Percentiles rank a stretch among this genome's conserved stretches.
Evolutionary conservation across 2,888 invertebrate species (phyloP).

Genomic region (Amblyteles armatorius): DNA sequence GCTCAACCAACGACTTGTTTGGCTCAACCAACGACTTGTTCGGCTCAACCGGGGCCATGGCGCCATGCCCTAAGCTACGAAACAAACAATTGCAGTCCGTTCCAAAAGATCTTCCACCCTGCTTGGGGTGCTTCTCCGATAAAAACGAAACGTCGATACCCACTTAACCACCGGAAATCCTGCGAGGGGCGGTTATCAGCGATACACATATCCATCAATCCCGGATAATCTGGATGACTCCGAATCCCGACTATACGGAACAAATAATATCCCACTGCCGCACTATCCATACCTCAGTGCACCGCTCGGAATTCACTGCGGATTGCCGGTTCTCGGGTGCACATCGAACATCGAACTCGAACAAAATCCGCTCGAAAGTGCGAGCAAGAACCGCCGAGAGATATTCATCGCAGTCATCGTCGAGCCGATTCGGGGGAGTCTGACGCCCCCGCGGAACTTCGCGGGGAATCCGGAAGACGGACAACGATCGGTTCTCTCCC

Average conservation of each 20-base stretch:
- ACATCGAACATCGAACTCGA: conserved; percentile 2
- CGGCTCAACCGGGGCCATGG: no score
- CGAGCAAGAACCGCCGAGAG: background rate
- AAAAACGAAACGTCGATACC: conserved; percentile 16
- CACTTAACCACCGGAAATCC: background rate
- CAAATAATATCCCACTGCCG: conserved; percentile 3
- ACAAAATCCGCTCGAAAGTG: conserved; percentile 1
- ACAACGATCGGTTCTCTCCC: conserved; percentile 69
- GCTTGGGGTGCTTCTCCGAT: background rate
- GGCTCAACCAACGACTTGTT: no score
- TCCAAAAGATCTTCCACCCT: background rate
- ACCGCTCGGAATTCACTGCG: no score
- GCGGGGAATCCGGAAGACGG: conserved; percentile 55
- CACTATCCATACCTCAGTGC: background rate
- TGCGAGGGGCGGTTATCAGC: conserved; percentile 27
- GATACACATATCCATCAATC: conserved; percentile 45
- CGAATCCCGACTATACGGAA: conserved; percentile 22
- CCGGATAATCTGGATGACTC: conserved; percentile 54
- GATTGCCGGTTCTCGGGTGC: no score
- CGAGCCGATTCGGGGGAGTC: conserved; percentile 30
- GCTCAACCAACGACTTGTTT: no score
- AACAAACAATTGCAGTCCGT: background rate
- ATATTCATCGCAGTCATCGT: conserved; percentile 23
- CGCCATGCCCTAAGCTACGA: background rate
- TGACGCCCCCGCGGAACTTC: conserved; percentile 44